Conservation (phyloP, 2,113 vertebrate genomes). For the Eleginops maclovinus region DNA sequence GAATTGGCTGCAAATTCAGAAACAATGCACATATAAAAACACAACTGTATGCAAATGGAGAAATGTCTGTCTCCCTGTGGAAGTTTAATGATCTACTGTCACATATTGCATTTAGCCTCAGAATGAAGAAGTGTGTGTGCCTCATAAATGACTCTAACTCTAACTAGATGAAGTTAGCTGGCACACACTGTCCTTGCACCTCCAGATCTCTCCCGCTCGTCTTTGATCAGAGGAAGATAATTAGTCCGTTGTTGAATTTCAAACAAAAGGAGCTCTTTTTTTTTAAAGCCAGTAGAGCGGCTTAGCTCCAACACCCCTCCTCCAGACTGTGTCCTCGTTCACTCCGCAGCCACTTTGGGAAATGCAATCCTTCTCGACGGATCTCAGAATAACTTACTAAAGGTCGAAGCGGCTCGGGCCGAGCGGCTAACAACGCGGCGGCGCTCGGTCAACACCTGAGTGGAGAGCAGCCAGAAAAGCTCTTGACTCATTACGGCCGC, state of each 20-base stretch:
- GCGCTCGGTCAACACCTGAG: constrained; percentile 65
- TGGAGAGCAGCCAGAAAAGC: constrained; percentile 81
- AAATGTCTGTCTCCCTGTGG: no score
- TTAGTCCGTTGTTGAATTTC: constrained; percentile 16
- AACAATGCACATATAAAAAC: no score
- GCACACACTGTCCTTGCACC: constrained; percentile 1
- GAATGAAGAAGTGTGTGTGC: constrained; percentile 23
- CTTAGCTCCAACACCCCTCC: background rate
- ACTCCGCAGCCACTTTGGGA: constrained; percentile 52
- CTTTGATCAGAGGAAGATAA: background rate
- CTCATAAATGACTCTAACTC: constrained; percentile 4
- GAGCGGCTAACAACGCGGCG: constrained; percentile 66
- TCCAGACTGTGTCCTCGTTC: constrained; percentile 53
- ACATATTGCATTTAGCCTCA: constrained; percentile 27
- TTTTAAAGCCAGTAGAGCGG: no score
- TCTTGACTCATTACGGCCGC: constrained; percentile 79
- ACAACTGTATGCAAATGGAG: no score
- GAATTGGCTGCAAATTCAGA: no score
- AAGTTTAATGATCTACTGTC: constrained; percentile 20
- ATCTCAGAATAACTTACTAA: constrained; percentile 61
- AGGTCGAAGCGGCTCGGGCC: constrained; percentile 56
- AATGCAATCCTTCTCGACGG: constrained; percentile 67
- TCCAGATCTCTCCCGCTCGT: background rate
- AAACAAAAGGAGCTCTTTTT: no score
- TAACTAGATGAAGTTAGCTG: constrained; percentile 1